Evolutionary conservation across 2,888 invertebrate genomes (phyloP), one percentile per base, ranked within the genome.

Genomic region (Choristoneura rosaceana): DNA sequence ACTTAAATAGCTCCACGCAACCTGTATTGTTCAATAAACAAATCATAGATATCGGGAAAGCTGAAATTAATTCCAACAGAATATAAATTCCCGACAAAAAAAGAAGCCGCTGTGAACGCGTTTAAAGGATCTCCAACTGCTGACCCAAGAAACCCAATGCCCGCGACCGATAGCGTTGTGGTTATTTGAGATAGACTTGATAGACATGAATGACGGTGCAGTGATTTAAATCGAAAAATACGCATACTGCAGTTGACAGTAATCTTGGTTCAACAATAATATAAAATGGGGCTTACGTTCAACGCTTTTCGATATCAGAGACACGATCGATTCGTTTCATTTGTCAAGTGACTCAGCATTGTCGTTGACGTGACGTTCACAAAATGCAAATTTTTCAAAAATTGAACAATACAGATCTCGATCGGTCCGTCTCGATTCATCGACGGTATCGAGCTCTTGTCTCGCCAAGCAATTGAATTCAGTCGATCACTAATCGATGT

Each of bases 401-500:
- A 89, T 84, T 84, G 88, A 92, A 93, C 92, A 94, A 93, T 93
- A 89, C 90, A 87, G 87, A 92, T 90, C 90, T 90, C 89, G 91
- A 87, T 89, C 86, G 82, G 86, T 86, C 84, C 84, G 91, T 89
- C 89, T 92, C 88, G 93, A 91, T 91, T 86, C 87, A 81, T 86
- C 87, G 89, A 88, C 90, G 86, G 90, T 91, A 92, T 93, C 92
- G 91, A 87, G 74, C 82, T 87, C 91, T 86, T 90, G 92, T 93
- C 92, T 90, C 88, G 87, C 88, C 88, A 91, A 90, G 93, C 93
- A 93, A 94, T 93, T 94, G 94, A 93, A 93, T 93, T 93, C 93
- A 90, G 93, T 93, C 93, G 93, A 94, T 93, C 94, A 93, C 94
- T 94, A 94, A 94, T 94, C 94, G 94, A 93, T 93, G 94, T 93